Evolutionary conservation across 2,113 vertebrate species (phyloP).

Genomic region (Mobula birostris): DNA sequence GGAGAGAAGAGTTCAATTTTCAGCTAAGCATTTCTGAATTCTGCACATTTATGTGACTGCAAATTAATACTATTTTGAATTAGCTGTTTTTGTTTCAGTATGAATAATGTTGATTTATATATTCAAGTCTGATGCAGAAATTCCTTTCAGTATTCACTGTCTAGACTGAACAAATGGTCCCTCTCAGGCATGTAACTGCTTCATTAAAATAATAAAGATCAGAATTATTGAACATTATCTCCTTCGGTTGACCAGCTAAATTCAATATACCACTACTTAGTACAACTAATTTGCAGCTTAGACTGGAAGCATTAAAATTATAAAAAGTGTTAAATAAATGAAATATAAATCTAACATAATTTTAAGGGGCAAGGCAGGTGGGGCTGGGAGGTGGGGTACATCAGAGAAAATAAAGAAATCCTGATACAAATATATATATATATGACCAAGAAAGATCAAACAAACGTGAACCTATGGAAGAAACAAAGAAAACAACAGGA

Average conservation of each 20-base stretch:
- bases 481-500: background rate
- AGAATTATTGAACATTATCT: background rate
- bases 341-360: background rate
- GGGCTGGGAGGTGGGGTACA: no score
- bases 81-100: background rate
- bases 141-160: background rate
- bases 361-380: background rate
- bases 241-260: background rate
- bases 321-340: background rate
- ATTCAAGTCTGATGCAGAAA: background rate
- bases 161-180: background rate
- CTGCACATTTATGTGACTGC: background rate
- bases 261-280: background rate
- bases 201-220: conserved; percentile 5
- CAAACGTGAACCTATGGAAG: background rate
- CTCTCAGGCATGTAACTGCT: background rate
- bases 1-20: background rate
- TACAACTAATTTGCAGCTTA: background rate
- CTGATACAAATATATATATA: background rate
- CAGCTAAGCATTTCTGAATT: no score
- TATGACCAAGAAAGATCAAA: background rate
- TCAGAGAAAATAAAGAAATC: background rate
- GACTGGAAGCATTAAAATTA: background rate
- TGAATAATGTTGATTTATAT: background rate
- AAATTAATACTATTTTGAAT: background rate